Conservation (phyloP, 1,140 invertebrate species). For the Drosophila bocqueti region DNA sequence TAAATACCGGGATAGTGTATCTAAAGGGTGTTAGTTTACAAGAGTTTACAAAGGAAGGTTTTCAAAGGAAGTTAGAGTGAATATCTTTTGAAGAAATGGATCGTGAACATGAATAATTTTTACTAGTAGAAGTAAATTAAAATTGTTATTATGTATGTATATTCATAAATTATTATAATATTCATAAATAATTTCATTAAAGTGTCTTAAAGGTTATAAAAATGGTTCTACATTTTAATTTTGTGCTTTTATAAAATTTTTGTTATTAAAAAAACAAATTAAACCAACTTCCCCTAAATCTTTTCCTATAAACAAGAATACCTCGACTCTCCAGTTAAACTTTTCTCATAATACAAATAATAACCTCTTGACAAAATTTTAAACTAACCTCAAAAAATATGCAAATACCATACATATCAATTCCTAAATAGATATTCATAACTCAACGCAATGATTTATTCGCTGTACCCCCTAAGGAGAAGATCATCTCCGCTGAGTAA, state of each 20-base stretch:
- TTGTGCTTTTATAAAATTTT: background rate
- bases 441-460: conserved; percentile 1
- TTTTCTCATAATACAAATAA: background rate
- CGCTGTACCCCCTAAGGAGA: background rate
- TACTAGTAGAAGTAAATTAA: too few species aligned
- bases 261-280: background rate
- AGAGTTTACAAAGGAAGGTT: background rate
- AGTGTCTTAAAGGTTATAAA: too few species aligned
- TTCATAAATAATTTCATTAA: background rate
- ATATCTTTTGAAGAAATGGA: background rate
- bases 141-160: too few species aligned
- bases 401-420: background rate
- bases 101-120: background rate
- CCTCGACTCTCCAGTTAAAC: background rate
- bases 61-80: background rate
- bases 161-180: too few species aligned
- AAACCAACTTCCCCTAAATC: rapidly evolving
- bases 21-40: background rate
- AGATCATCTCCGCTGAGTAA: conserved; percentile 31
- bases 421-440: background rate
- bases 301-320: background rate
- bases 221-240: background rate
- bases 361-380: background rate
- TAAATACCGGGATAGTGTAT: background rate
- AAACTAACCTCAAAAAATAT: background rate